Conservation (phyloP, 2,888 invertebrate species). For the Campoplex nolae region DNA sequence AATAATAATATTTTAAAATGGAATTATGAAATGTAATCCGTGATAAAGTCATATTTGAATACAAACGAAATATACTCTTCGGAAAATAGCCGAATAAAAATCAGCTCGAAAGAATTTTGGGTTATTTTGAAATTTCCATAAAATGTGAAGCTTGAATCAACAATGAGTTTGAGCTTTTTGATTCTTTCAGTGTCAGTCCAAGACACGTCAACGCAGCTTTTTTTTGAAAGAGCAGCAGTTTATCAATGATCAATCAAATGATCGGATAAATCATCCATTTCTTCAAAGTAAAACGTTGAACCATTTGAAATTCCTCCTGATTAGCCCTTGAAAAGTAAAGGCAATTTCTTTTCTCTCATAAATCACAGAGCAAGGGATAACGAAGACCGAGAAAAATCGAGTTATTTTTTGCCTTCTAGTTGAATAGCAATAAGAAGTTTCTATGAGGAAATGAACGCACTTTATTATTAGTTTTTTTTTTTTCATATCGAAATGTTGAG, state of each 20-base stretch:
- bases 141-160: background rate
- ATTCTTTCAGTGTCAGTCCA: background rate
- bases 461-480: background rate
- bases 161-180: background rate
- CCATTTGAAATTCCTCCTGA: background rate
- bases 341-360: background rate
- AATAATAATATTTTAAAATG: background rate
- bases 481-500: background rate
- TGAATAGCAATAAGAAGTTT: background rate
- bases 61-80: background rate
- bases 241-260: slow-evolving; percentile 20
- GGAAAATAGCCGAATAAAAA: background rate
- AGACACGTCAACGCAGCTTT: background rate
- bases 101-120: background rate
- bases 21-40: background rate
- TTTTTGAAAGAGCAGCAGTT: background rate
- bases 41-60: background rate
- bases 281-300: background rate
- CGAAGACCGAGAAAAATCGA: background rate
- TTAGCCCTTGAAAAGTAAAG: background rate
- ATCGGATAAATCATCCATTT: background rate
- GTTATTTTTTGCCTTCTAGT: background rate
- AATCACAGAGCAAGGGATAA: background rate
- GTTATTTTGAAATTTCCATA: background rate
- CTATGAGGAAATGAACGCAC: background rate